Evolutionary conservation across 2,113 vertebrate genomes (phyloP).

Genomic region (Oceanites oceanicus): DNA sequence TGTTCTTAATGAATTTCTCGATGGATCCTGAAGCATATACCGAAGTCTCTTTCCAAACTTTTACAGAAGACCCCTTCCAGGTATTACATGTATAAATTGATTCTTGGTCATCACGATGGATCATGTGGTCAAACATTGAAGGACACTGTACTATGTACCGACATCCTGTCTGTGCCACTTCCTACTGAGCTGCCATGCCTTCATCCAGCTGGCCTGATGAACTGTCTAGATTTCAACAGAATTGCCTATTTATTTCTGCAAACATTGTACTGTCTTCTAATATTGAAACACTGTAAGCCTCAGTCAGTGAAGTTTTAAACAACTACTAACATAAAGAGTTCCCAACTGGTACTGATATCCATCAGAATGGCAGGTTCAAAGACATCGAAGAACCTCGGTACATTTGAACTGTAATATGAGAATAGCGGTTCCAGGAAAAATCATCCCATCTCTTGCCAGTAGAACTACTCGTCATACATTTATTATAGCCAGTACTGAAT

Average conservation of each 20-base stretch:
- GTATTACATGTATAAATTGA: not conserved
- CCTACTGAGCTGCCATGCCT: not conserved
- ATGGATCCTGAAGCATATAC: not conserved
- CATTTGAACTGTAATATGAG: not conserved
- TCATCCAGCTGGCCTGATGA: not conserved
- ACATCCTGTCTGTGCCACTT: not conserved
- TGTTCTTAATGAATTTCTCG: not conserved
- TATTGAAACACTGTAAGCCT: not conserved
- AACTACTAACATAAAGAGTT: not conserved
- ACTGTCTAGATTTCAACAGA: not conserved
- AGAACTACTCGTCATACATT: not conserved
- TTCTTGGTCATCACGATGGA: not conserved
- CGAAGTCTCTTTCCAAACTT: not conserved
- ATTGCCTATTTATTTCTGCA: not conserved
- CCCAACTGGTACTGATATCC: not conserved
- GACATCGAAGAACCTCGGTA: not conserved
- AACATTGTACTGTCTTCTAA: not conserved
- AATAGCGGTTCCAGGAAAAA: not conserved
- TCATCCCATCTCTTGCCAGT: not conserved
- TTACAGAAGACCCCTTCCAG: not conserved
- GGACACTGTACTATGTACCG: not conserved
- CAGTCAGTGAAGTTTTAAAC: not conserved
- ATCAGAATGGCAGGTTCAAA: constrained; percentile 13
- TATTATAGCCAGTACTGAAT: not conserved
- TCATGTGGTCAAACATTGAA: not conserved